These are phyloP conservation scores for Poecilus cupreus DNA, from an alignment of 2,888 invertebrate genomes.

Conservation along the genomic window DNA sequence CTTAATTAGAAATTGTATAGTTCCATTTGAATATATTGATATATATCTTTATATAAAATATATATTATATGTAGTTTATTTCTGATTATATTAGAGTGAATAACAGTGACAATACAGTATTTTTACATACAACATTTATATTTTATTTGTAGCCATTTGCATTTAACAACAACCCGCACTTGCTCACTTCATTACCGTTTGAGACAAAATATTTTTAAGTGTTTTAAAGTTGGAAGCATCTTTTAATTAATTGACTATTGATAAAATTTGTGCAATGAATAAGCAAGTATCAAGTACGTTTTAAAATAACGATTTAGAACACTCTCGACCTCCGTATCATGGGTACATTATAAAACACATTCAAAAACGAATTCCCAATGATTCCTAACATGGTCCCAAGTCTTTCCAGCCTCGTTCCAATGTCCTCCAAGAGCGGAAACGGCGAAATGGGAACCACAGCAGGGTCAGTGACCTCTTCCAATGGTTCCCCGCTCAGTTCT, in stretches of 20 bases:
- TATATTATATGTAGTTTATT: slow-evolving; percentile 52
- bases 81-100: slow-evolving; percentile 56
- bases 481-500: slow-evolving; percentile 61
- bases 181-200: slow-evolving; percentile 5
- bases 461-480: slow-evolving; percentile 55
- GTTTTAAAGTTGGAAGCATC: too few species aligned
- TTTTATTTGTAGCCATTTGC: slow-evolving; percentile 1
- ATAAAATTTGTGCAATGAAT: background rate
- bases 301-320: slow-evolving; percentile 36
- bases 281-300: slow-evolving; percentile 1
- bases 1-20: slow-evolving; percentile 48
- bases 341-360: slow-evolving; percentile 76
- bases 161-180: background rate
- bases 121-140: slow-evolving; percentile 49
- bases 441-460: slow-evolving; percentile 65
- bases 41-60: slow-evolving; percentile 53
- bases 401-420: slow-evolving; percentile 72
- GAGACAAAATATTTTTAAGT: background rate
- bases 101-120: slow-evolving; percentile 54
- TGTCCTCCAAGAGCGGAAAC: slow-evolving; percentile 73
- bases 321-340: slow-evolving; percentile 73
- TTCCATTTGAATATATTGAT: slow-evolving; percentile 45
- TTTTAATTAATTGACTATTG: background rate
- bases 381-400: slow-evolving; percentile 74
- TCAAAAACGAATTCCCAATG: slow-evolving; percentile 75